Percentiles rank a stretch among this genome's conserved stretches.
phyloP scores from a whole-genome alignment of 2,888 invertebrate species.

The Aproaerema taeniolella region DNA sequence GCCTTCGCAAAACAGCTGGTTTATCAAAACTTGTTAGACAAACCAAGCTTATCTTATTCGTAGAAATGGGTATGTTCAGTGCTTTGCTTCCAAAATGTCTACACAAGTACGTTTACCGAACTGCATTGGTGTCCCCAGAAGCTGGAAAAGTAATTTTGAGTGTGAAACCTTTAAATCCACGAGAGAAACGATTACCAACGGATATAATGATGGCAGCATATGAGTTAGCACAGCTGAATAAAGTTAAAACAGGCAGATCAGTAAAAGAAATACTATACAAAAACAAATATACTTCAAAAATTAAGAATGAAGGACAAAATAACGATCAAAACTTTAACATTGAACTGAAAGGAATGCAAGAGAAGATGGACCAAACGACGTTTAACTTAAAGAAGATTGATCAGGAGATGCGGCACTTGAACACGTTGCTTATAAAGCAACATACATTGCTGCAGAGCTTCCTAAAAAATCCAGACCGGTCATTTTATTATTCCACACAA shows the following conservation, averaged over 20 bases:
- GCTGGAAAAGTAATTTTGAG: conserved; percentile 89
- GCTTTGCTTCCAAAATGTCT: conserved; percentile 86
- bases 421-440: conserved; percentile 65
- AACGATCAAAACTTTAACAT: conserved; percentile 70
- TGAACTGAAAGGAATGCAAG: conserved; percentile 79
- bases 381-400: conserved; percentile 83
- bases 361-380: conserved; percentile 82
- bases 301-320: conserved; percentile 73
- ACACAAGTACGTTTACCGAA: conserved; percentile 85
- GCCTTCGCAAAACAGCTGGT: conserved; percentile 89
- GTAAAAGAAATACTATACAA: conserved; percentile 78
- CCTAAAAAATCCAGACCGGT: conserved; percentile 43
- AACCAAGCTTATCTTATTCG: conserved; percentile 89
- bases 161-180: conserved; percentile 88
- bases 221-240: conserved; percentile 85
- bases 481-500: conserved; percentile 33
- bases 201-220: conserved; percentile 89
- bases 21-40: conserved; percentile 89
- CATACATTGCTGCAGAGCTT: conserved; percentile 55
- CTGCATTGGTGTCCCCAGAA: conserved; percentile 87
- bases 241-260: conserved; percentile 80
- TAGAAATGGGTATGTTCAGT: conserved; percentile 88
- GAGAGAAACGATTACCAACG: conserved; percentile 87
- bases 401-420: conserved; percentile 82
- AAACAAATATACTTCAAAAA: conserved; percentile 79